These are phyloP conservation scores for Halichoerus grypus DNA, from an alignment of 2,113 vertebrate species.

Conservation along the genomic window DNA sequence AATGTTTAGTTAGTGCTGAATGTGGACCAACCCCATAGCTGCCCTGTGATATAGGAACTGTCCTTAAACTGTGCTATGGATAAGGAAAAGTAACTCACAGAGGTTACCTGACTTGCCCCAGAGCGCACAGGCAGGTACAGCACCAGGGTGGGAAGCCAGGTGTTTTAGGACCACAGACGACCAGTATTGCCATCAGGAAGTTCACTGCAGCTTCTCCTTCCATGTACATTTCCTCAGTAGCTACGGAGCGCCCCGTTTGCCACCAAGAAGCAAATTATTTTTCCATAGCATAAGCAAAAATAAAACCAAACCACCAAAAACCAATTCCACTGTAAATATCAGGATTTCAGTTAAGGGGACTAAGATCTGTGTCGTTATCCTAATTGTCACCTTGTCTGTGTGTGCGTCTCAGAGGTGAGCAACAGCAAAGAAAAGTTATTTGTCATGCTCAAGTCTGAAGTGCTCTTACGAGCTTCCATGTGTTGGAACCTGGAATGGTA, in stretches of 20 bases:
- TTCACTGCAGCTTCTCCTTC: neutral
- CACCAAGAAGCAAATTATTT: slow-evolving; percentile 44
- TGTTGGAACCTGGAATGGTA: slow-evolving; percentile 7
- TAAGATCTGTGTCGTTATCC: neutral
- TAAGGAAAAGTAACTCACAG: neutral
- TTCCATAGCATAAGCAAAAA: slow-evolving; percentile 15
- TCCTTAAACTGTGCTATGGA: neutral
- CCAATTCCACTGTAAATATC: neutral
- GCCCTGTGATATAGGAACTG: neutral
- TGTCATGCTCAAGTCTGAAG: neutral
- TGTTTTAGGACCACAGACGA: neutral
- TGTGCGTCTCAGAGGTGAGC: neutral
- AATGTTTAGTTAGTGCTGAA: neutral
- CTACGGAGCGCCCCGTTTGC: neutral
- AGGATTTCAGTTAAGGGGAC: neutral
- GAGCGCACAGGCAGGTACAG: neutral
- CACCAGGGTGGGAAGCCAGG: neutral
- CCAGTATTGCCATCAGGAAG: neutral
- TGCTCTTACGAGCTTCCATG: neutral
- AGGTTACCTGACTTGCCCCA: neutral
- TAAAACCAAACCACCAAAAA: neutral
- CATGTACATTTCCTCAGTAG: neutral
- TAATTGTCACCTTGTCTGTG: neutral
- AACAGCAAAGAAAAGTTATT: neutral
- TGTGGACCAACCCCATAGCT: neutral